A percentile compares a stretch with the other conserved stretches of the same genome.
Conservation (phyloP, 1,140 invertebrate species). For the Dryas iulia region DNA sequence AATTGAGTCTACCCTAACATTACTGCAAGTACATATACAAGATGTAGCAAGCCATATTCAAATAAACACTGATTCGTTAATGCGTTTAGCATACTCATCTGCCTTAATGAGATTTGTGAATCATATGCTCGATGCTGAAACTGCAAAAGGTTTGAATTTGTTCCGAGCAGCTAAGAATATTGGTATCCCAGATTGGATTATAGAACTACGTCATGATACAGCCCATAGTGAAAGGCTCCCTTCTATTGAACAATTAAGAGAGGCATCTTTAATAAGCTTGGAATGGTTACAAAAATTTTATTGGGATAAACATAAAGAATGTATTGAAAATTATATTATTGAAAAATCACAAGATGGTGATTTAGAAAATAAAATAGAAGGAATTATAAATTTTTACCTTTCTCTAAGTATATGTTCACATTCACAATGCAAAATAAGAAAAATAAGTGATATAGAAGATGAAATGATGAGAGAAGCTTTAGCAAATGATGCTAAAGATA, state of each 20-base stretch:
- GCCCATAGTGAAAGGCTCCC: constrained; percentile 83
- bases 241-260: constrained; percentile 79
- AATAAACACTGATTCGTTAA: constrained; percentile 64
- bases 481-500: constrained; percentile 55
- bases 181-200: constrained; percentile 84
- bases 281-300: constrained; percentile 83
- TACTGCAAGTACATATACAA: constrained; percentile 82
- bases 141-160: constrained; percentile 78
- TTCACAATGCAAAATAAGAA: constrained; percentile 58
- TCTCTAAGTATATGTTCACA: constrained; percentile 62
- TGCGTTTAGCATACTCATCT: constrained; percentile 82
- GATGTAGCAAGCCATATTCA: constrained; percentile 41
- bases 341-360: constrained; percentile 32
- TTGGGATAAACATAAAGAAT: constrained; percentile 64
- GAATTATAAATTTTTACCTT: constrained; percentile 61
- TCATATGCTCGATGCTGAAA: constrained; percentile 80
- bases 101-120: constrained; percentile 84
- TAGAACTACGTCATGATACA: constrained; percentile 84
- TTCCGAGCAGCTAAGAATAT: constrained; percentile 81
- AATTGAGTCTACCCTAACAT: constrained; percentile 83
- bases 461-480: constrained; percentile 56
- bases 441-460: constrained; percentile 60
- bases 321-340: constrained; percentile 52
- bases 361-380: constrained; percentile 47
- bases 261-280: constrained; percentile 80